A percentile compares a stretch with the other conserved stretches of the same genome.
These are phyloP conservation scores for Nothocercus nigrocapillus DNA, from an alignment of 2,113 vertebrate genomes.

Conservation along the genomic window DNA sequence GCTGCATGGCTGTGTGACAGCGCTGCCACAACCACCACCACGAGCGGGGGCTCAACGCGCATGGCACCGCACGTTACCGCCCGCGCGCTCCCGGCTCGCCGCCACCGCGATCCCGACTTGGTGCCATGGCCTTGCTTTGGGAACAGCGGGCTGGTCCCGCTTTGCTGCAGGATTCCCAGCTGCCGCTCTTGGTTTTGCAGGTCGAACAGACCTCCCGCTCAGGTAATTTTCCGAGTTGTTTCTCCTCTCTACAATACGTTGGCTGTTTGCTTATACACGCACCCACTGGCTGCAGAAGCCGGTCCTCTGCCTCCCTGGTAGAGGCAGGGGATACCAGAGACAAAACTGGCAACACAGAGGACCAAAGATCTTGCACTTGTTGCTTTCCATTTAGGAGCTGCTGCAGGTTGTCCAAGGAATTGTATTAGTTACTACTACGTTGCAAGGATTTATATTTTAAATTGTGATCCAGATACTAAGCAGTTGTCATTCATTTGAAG, in stretches of 20 bases:
- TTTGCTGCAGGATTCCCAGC: fast-evolving
- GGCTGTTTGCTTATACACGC: not conserved
- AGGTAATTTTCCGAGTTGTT: not conserved
- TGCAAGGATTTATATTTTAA: not conserved
- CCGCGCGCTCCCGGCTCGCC: not conserved
- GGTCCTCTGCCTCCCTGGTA: not conserved
- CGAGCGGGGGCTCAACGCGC: too few species aligned
- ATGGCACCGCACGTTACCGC: too few species aligned
- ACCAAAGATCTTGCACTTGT: not conserved
- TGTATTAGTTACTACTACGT: not conserved
- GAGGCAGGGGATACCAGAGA: not conserved
- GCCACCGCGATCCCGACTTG: too few species aligned
- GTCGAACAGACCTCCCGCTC: not conserved
- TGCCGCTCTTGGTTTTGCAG: not conserved
- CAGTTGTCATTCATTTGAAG: not conserved
- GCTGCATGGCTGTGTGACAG: fast-evolving
- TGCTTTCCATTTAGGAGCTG: not conserved
- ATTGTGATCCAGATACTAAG: not conserved
- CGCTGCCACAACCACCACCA: too few species aligned
- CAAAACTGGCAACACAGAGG: not conserved
- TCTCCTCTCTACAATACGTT: not conserved
- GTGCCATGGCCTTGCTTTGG: not conserved
- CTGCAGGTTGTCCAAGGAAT: not conserved
- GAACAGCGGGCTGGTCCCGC: not conserved
- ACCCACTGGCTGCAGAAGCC: not conserved